Base-by-base conservation (phyloP, 2,113 vertebrate genomes). In the Nothoprocta pentlandii region DNA sequence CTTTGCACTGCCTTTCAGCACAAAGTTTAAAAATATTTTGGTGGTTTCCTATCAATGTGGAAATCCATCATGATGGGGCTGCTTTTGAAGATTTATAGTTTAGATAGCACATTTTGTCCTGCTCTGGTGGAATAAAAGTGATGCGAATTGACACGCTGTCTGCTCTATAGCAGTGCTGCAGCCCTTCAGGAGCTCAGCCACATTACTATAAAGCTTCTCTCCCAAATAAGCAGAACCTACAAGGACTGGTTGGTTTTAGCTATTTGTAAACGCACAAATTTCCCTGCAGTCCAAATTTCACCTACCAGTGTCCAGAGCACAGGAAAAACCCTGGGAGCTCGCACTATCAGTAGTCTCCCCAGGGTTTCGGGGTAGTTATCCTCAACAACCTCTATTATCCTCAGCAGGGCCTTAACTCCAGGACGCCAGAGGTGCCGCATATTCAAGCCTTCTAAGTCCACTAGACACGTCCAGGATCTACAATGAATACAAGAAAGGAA, bases 221-320 rank as follows among this genome's bases (percentile, higher is more conserved):
- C 42, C 69, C 69, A 51, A 42, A 13, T 23, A 54, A 80, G 11
- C 30, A 80, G 49, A 80, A 28, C 9, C 30, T 25, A 5, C 8
- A 10, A 13, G 2, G 6, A 41, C n/a, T 42, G 25, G 30, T 22
- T 42, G 39, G 25, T 67, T 56, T 46, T 2, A 71, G 56, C 49
- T 34, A 3, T 42, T 15, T 62, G 67, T 59, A 67, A 8, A 7
- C 1, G 3, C n/a, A 46, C 15, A 32, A 54, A 30, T 82, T n/a
- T 16, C 20, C 21, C 74, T 36, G 44, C 46, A 70, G n/a, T 14
- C 23, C 34, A 23, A 14, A 9, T 66, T 26, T 47, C 64, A 97
- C 98, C 83, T 47, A 99, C 98, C 98, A 99, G 97, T 3, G 98
- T 98, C 98, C 98, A 99, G 53, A 99, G 98, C 66, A 99, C 98